Evolutionary conservation across 2,797 vertebrate genomes (phyloP).

Genomic region (Crenichthys baileyi): DNA sequence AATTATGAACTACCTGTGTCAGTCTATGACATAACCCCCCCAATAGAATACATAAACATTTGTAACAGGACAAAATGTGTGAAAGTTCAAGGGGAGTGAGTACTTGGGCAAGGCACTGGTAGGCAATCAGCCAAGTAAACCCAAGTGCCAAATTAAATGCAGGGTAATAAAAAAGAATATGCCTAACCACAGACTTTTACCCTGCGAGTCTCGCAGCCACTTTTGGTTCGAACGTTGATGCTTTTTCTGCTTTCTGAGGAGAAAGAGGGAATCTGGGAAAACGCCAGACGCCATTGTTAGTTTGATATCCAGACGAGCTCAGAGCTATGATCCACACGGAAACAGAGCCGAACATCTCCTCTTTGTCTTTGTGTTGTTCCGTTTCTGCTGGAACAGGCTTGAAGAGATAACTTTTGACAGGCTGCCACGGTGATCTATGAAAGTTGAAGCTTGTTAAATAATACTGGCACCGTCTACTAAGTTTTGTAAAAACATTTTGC

Average conservation of each 20-base stretch:
- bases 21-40: not conserved
- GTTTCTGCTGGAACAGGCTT: slow-evolving; percentile 60
- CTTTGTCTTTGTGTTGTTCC: slow-evolving; percentile 54
- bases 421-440: slow-evolving; percentile 50
- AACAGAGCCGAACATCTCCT: slow-evolving; percentile 64
- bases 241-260: slow-evolving; percentile 47
- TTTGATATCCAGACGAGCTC: slow-evolving; percentile 59
- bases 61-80: not conserved
- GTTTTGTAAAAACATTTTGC: slow-evolving; percentile 33
- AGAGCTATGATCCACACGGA: slow-evolving; percentile 50
- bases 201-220: slow-evolving; percentile 19
- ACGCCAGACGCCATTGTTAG: slow-evolving; percentile 60
- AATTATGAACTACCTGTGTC: too few relatives aligned
- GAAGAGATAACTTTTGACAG: slow-evolving; percentile 50
- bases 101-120: not conserved
- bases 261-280: slow-evolving; percentile 44
- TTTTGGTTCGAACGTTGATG: slow-evolving; percentile 44
- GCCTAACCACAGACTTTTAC: slow-evolving; percentile 14
- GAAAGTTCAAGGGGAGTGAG: not conserved
- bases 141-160: slow-evolving; percentile 1
- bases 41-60: too few relatives aligned
- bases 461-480: slow-evolving; percentile 44
- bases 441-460: slow-evolving; percentile 56
- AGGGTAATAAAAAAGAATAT: slow-evolving; percentile 3
- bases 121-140: slow-evolving; percentile 11